phyloP scores from a whole-genome alignment of 2,113 vertebrate species.

The Phaethon lepturus region DNA sequence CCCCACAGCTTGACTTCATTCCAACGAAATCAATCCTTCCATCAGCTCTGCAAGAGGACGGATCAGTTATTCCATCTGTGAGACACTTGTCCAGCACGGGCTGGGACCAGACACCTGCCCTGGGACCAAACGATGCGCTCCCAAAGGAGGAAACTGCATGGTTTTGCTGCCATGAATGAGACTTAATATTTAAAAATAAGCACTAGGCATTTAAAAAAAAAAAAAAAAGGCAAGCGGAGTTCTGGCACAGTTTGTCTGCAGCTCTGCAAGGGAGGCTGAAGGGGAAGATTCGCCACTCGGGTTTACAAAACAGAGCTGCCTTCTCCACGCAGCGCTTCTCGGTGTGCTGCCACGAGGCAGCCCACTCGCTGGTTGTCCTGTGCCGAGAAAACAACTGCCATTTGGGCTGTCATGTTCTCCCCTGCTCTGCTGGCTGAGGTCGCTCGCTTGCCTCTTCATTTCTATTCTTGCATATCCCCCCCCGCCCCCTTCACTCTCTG shows the following conservation, averaged over 20 bases:
- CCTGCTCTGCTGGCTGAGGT: neutral
- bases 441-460: neutral
- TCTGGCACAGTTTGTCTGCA: neutral
- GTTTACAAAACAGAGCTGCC: neutral
- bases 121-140: neutral
- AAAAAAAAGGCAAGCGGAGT: rapidly evolving
- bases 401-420: neutral
- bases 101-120: neutral
- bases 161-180: neutral
- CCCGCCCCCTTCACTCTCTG: neutral
- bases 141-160: neutral
- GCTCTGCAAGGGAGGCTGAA: neutral
- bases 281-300: neutral
- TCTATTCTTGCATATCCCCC: neutral
- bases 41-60: neutral
- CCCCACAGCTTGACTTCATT: neutral
- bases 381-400: neutral
- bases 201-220: neutral
- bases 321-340: neutral
- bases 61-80: neutral
- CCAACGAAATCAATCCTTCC: neutral
- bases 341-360: neutral
- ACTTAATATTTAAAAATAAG: neutral
- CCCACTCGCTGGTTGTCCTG: neutral
- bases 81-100: neutral